Evolutionary conservation across 35 echinoderm and acorn worm genomes (phyloP), one percentile per base, ranked within the genome.

Genomic region (Diadema setosum): DNA sequence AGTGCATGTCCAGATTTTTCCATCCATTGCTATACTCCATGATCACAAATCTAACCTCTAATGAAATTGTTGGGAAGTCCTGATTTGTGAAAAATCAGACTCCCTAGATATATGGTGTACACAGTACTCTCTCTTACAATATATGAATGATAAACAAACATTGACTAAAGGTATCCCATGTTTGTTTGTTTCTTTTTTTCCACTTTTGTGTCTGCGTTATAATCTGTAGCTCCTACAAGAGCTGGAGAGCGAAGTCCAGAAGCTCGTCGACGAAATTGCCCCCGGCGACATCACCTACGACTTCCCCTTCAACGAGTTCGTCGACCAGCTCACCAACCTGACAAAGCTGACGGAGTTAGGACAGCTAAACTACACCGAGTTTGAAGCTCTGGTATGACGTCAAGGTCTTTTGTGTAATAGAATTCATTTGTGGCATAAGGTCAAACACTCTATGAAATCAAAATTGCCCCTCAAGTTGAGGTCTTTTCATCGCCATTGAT

Each of bases 331-430:
- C 8, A 39, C 64, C 15, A 36, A 4, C 2, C 75, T 61, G 17
- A 45, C 45, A n/a, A 17, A 82, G 9, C 30, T 5, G 0, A 90
- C 80, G 16, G 40, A 32, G 9, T 46, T 90, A 30, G 87, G 74
- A 39, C 21, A 25, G 3, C 82, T 90, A 39, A 58, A 90, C 80
- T 9, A 39, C 18, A 39, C 16, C 48, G 7, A 32, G 9, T 64
- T 40, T 44, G 41, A 67, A 31, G 18, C 86, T 17, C 3, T 83
- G 76, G 87, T 90, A 67, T 82, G 87, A 78, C n/a, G n/a, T n/a
- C n/a, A n/a, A n/a, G n/a, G n/a, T n/a, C n/a, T n/a, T n/a, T n/a
- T n/a, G n/a, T n/a, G n/a, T n/a, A n/a, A n/a, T n/a, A n/a, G n/a
- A n/a, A n/a, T n/a, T n/a, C n/a, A n/a, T n/a, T n/a, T n/a, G n/a